Percentiles rank a stretch among this genome's conserved stretches.
phyloP scores from a whole-genome alignment of 2,113 vertebrate species.

The Istiophorus platypterus region DNA sequence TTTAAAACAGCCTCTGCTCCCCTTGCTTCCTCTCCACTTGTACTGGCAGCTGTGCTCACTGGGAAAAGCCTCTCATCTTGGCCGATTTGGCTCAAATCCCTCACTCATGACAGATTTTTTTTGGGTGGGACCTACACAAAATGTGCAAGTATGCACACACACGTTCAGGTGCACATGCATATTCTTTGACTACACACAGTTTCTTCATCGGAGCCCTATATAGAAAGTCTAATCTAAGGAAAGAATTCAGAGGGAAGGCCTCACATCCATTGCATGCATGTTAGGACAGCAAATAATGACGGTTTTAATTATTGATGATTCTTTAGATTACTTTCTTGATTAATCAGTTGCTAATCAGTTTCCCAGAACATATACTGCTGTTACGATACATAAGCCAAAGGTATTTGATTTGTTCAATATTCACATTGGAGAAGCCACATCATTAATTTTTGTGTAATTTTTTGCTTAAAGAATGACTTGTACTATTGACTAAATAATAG shows the following conservation, averaged over 20 bases:
- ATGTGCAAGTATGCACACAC: constrained; percentile 6
- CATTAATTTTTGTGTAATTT: background rate
- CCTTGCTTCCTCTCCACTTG: constrained; percentile 44
- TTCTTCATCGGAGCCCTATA: background rate
- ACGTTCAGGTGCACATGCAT: constrained; percentile 28
- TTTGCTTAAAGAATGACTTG: background rate
- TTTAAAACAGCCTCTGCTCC: constrained; percentile 77
- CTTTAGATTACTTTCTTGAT: background rate
- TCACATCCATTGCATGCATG: background rate
- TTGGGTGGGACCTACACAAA: constrained; percentile 40
- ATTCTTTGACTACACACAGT: constrained; percentile 20
- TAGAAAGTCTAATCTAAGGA: constrained; percentile 4
- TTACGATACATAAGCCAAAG: background rate
- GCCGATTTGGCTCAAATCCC: constrained; percentile 70
- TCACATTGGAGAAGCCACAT: background rate
- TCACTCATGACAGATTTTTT: constrained; percentile 66
- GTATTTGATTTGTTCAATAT: background rate
- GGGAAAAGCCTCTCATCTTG: constrained; percentile 70
- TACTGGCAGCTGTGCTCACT: constrained; percentile 67
- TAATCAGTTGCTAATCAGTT: background rate
- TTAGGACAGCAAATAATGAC: background rate
- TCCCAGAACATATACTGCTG: no score
- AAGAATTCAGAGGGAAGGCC: background rate
- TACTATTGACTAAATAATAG: background rate
- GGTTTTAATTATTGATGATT: background rate